A percentile compares a stretch with the other conserved stretches of the same genome.
Evolutionary conservation across 2,113 vertebrate species (phyloP).

Genomic region (Hypomesus transpacificus): DNA sequence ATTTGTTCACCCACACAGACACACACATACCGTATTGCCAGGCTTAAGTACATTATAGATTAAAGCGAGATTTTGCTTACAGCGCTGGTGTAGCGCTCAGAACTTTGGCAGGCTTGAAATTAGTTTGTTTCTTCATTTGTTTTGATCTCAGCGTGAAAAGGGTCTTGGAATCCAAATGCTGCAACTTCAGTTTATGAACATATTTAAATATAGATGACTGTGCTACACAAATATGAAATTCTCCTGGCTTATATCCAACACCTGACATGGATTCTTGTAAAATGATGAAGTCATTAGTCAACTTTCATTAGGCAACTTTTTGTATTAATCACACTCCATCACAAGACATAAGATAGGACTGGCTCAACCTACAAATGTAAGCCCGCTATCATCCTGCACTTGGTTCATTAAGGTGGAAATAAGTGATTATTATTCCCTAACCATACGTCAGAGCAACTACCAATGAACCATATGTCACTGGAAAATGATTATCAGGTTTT

Average conservation of each 20-base stretch:
- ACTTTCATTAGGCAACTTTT: background rate
- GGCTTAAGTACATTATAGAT: no score
- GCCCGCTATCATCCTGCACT: no score
- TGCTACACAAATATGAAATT: background rate
- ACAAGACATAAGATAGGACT: no score
- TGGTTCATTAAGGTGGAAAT: no score
- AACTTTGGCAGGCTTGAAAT: no score
- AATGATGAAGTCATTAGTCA: background rate
- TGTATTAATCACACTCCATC: background rate
- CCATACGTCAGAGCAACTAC: background rate
- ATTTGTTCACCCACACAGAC: background rate
- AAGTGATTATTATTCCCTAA: background rate
- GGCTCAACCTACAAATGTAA: no score
- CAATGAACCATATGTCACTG: conserved; percentile 4
- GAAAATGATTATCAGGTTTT: conserved; percentile 64
- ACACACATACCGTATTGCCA: conserved; percentile 1
- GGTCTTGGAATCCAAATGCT: background rate
- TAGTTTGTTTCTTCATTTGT: no score
- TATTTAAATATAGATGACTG: no score
- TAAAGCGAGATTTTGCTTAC: no score
- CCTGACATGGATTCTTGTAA: background rate
- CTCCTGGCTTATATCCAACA: background rate
- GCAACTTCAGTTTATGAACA: no score
- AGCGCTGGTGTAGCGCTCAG: no score
- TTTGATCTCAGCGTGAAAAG: no score